Base-by-base conservation (phyloP, 1,140 invertebrate genomes). In the Samia ricini region DNA sequence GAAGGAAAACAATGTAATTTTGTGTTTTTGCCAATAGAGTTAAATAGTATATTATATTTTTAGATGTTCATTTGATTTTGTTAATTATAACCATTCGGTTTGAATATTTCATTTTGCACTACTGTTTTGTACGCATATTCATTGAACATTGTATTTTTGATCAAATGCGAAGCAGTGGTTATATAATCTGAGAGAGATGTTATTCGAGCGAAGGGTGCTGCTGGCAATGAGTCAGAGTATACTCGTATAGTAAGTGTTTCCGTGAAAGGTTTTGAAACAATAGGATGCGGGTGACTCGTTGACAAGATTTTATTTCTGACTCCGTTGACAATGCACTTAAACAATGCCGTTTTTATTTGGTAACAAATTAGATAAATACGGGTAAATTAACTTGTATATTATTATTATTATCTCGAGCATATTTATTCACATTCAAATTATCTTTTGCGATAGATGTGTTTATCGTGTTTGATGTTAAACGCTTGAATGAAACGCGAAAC, bases 231-330 rank as follows among this genome's bases (percentile, higher is more conserved):
- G 19, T 76, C 73, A 70, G 12, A 2, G 23, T 65, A 56, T 54
- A 56, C 33, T 42, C 33, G 8, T 42, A 42, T 15, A 42, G 7
- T 42, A 42, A 42, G 12, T 42, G 33, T 42, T 42, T 42, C 33
- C 33, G 33, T 71, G 58, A 76, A 78, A 80, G 70, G 62, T 76
- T 70, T 55, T 76, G 64, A 72, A 79, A 83, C 77, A 85, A 85
- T 74, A 71, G 79, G 76, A 85, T 89, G 84, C 86, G 83, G 83
- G 84, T 63, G 42, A 64, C 65, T 75, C 72, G 65, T 61, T 63
- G 61, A 51, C 66, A 70, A 60, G 60, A 60, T 23, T 42, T 66
- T 19, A 3, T 18, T 56, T 24, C 56, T 65, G 61, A 71, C 71
- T 64, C 62, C 61, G 64, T 81, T 73, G 74, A 78, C 69, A 76